phyloP scores from a whole-genome alignment of 2,888 invertebrate genomes.

The Melinopterus prodromus region DNA sequence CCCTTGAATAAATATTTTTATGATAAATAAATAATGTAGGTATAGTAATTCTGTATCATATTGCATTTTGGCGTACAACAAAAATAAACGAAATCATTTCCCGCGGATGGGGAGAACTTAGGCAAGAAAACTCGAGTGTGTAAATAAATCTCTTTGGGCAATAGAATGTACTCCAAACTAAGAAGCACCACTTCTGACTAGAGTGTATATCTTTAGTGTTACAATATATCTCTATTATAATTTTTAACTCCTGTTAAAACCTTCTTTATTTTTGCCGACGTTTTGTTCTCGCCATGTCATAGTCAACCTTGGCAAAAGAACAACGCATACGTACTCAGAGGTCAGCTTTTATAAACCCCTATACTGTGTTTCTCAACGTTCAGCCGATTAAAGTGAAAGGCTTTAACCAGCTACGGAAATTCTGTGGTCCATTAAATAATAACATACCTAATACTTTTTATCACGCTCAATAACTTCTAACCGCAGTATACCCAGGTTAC shows the following conservation, averaged over 20 bases:
- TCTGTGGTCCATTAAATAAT: constrained; percentile 4
- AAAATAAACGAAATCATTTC: too few species aligned
- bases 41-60: too few species aligned
- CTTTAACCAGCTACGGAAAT: not conserved
- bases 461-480: not conserved
- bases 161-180: too few species aligned
- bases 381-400: not conserved
- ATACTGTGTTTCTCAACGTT: not conserved
- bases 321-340: not conserved
- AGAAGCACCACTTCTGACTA: too few species aligned
- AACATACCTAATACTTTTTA: not conserved
- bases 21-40: too few species aligned
- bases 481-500: not conserved
- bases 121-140: too few species aligned
- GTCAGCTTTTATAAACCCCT: not conserved
- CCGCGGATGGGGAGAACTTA: too few species aligned
- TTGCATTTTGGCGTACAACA: too few species aligned
- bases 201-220: too few species aligned
- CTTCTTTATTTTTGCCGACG: not conserved
- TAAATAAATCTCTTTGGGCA: too few species aligned
- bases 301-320: not conserved
- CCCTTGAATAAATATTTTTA: too few species aligned
- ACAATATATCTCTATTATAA: not conserved
- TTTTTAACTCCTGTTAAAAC: not conserved
- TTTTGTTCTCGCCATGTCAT: not conserved